A percentile compares a stretch with the other conserved stretches of the same genome.
Evolutionary conservation across 2,113 vertebrate genomes (phyloP).

Genomic region (Amblyornis subalaris): DNA sequence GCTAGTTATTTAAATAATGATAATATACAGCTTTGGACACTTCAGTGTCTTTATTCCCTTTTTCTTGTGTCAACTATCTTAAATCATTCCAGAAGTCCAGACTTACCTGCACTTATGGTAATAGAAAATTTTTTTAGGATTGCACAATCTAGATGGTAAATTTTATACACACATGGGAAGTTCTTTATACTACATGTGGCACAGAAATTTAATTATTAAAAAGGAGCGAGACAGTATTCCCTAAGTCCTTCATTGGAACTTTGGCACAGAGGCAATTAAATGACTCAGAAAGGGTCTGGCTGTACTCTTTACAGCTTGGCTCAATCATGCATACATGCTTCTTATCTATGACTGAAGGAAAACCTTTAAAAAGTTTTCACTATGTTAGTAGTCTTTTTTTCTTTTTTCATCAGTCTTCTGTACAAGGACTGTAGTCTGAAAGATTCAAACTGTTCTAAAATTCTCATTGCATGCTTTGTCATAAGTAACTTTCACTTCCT

Average conservation of each 20-base stretch:
- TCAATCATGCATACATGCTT: neutral
- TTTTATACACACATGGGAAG: neutral
- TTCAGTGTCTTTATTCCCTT: neutral
- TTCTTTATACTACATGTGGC: neutral
- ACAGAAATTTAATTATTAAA: constrained; percentile 6
- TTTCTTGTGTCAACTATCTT: neutral
- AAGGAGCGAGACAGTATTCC: neutral
- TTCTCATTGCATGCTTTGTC: neutral
- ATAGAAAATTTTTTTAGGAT: neutral
- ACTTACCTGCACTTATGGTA: neutral
- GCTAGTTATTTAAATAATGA: neutral
- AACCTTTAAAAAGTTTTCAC: neutral
- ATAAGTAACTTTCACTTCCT: neutral
- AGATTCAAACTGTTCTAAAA: neutral
- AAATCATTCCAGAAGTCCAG: neutral
- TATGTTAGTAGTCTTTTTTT: neutral
- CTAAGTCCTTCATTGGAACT: neutral
- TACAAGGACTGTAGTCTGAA: neutral
- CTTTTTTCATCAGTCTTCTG: neutral
- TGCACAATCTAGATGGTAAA: neutral
- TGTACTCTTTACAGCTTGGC: neutral
- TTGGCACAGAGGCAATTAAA: neutral
- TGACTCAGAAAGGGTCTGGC: neutral
- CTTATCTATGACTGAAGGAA: neutral
- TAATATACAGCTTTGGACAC: neutral